phyloP scores from a whole-genome alignment of 2,888 invertebrate genomes.

The Macaria notata region DNA sequence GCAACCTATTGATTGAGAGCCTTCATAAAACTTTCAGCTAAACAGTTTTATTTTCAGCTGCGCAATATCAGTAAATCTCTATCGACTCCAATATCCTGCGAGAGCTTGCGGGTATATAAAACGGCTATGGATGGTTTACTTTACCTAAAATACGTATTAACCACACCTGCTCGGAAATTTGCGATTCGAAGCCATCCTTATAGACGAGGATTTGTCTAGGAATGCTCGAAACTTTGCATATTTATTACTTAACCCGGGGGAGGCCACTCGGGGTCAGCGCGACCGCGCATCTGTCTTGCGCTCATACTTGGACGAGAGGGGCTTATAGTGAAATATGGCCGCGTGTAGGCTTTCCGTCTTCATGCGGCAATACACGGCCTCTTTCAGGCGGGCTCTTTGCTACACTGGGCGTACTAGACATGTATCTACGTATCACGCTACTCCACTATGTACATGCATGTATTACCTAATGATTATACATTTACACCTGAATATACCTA shows the following conservation, averaged over 20 bases:
- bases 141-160: slow-evolving; percentile 67
- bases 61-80: slow-evolving; percentile 4
- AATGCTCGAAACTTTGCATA: slow-evolving; percentile 71
- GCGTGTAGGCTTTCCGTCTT: slow-evolving; percentile 41
- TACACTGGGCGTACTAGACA: no score
- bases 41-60: slow-evolving; percentile 8
- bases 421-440: no score
- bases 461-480: no score
- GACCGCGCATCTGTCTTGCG: slow-evolving; percentile 49
- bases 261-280: slow-evolving; percentile 43
- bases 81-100: not conserved
- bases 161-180: slow-evolving; percentile 64
- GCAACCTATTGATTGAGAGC: no score
- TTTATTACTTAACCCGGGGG: slow-evolving; percentile 63
- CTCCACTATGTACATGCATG: no score
- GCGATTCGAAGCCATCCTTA: slow-evolving; percentile 57
- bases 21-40: no score
- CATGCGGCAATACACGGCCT: slow-evolving; percentile 11
- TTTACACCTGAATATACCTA: no score
- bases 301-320: slow-evolving; percentile 45
- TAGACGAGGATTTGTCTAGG: slow-evolving; percentile 67
- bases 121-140: slow-evolving; percentile 51
- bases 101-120: slow-evolving; percentile 31
- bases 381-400: not conserved
- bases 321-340: slow-evolving; percentile 49